A percentile compares a stretch with the other conserved stretches of the same genome.
Evolutionary conservation across 2,113 vertebrate genomes (phyloP).

Genomic region (Clinocottus analis): DNA sequence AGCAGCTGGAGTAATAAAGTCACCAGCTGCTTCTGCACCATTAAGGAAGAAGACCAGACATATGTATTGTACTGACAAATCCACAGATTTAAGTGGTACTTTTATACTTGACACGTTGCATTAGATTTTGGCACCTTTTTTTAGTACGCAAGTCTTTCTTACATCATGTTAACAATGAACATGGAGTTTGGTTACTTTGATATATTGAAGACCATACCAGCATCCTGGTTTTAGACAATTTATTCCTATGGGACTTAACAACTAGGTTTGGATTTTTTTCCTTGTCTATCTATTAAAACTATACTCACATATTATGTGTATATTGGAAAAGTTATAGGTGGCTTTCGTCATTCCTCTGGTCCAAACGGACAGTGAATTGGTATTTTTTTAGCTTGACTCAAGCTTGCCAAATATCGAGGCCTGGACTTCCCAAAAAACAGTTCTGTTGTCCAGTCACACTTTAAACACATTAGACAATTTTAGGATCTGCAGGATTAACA

Average conservation of each 20-base stretch:
- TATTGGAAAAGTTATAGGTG: not conserved
- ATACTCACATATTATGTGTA: not conserved
- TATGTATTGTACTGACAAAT: constrained; percentile 1
- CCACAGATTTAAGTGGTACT: not conserved
- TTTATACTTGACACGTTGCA: not conserved
- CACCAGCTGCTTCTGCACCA: constrained; percentile 31
- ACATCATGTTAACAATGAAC: not conserved
- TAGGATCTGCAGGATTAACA: no score
- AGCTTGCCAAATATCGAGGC: no score
- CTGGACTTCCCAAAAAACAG: no score
- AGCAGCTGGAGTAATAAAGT: constrained; percentile 56
- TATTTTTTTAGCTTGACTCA: not conserved
- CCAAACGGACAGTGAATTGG: no score
- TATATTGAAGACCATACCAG: not conserved
- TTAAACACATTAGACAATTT: no score
- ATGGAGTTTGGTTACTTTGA: not conserved
- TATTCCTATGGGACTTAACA: not conserved
- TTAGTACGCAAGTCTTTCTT: not conserved
- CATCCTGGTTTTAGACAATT: not conserved
- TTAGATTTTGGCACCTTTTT: not conserved
- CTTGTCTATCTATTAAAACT: not conserved
- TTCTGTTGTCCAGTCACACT: no score
- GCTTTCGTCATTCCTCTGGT: not conserved
- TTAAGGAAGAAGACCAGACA: constrained; percentile 40
- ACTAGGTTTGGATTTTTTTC: not conserved